phyloP scores from a whole-genome alignment of 2,888 invertebrate species.

The Pseudococcus jackbeardsleyi region DNA sequence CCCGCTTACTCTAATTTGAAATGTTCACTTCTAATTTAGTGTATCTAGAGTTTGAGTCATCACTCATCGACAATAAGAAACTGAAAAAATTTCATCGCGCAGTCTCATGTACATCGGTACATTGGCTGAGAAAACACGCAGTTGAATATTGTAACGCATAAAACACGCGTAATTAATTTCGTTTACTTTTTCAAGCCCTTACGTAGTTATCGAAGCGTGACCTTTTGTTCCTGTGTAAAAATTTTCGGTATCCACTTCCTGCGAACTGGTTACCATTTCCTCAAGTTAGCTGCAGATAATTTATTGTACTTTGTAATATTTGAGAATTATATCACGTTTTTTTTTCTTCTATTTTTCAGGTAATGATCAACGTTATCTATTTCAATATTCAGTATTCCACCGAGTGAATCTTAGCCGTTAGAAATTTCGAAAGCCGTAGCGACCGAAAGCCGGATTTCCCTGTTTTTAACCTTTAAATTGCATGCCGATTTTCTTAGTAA shows the following conservation, averaged over 20 bases:
- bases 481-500: not conserved
- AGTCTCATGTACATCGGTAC: not conserved
- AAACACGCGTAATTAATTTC: constrained; percentile 50
- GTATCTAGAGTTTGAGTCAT: too few relatives aligned
- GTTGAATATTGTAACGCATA: too few relatives aligned
- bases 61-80: too few relatives aligned
- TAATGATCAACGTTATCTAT: not conserved
- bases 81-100: too few relatives aligned
- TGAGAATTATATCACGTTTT: not conserved
- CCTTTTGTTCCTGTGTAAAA: constrained; percentile 45
- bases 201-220: not conserved
- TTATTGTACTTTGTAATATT: too few relatives aligned
- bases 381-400: not conserved
- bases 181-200: constrained; percentile 20
- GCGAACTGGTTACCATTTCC: constrained; percentile 21
- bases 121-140: not conserved
- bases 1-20: too few relatives aligned
- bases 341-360: not conserved
- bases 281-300: not conserved
- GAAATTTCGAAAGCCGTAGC: too few relatives aligned
- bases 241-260: constrained; percentile 35
- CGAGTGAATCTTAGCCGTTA: too few relatives aligned
- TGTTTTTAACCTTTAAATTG: constrained; percentile 16
- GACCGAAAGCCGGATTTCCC: not conserved
- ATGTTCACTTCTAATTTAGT: too few relatives aligned